Base-by-base conservation (phyloP, 2,888 invertebrate species). In the Trypoxylon attenuatum region DNA sequence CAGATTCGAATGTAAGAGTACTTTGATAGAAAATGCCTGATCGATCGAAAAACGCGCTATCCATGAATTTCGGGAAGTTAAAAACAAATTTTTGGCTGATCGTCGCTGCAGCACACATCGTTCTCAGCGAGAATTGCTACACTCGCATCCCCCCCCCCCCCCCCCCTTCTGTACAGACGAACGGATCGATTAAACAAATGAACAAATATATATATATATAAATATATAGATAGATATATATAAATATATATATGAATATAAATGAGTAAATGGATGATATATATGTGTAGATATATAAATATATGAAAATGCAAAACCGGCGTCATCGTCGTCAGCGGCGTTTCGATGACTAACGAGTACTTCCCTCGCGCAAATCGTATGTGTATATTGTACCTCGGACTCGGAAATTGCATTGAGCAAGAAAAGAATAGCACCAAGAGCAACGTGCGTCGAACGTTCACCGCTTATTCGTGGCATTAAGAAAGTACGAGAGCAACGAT, bases 181-280 rank as follows among this genome's bases (percentile, higher is more conserved):
- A 33, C 33, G 33, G 33, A 33, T 33, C 33, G 33, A 33, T 10
- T 4, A 33, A 33, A 10, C n/a, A 55, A 69, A 74, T 74, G 58
- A 63, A 67, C 47, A 63, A 51, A 66, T 59, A 58, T 57, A 69
- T 43, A 47, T 56, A 60, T 55, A 52, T 29, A 71, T 56, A 54
- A 55, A 61, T 67, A 67, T 61, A 65, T 70, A 69, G 63, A 67
- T 58, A 63, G 59, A 70, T 73, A 68, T 56, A 71, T 68, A 73
- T 60, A 66, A 39, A 61, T 41, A 63, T 41, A 63, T 49, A 70
- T 63, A 60, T 43, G 63, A 41, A 43, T 53, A 22, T 52, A 33
- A 27, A 55, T 54, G 54, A 33, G 52, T 63, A 60, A 19, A 56
- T 29, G 33, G 33, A 47, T n/a, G n/a, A n/a, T 27, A 51, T 41